Evolutionary conservation across 2,113 vertebrate species (phyloP).

Genomic region (Romanogobio albipinnatus): DNA sequence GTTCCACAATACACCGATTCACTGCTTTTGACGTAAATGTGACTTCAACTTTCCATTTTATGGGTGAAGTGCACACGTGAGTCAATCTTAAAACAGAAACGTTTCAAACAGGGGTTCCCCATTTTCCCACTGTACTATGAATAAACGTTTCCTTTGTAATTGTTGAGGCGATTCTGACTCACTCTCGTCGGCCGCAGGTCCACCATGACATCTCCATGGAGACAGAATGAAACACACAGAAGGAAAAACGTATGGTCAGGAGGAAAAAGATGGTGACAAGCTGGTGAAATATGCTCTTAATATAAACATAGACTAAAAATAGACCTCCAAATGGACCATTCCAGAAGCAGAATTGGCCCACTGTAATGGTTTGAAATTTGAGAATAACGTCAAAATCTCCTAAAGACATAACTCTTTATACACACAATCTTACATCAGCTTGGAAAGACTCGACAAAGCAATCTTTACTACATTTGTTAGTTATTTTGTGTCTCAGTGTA

Average conservation of each 20-base stretch:
- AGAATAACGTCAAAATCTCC: neutral
- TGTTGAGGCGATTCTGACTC: constrained; percentile 30
- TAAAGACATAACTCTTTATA: neutral
- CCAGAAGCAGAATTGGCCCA: neutral
- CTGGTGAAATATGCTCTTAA: neutral
- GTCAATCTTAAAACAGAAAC: constrained; percentile 36
- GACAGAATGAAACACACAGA: neutral
- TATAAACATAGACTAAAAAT: constrained; percentile 39
- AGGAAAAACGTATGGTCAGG: neutral
- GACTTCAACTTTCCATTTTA: constrained; percentile 30
- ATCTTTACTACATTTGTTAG: neutral
- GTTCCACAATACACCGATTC: neutral
- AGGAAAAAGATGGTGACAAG: constrained; percentile 6
- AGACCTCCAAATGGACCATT: neutral
- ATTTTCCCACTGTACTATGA: constrained; percentile 18
- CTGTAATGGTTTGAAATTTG: neutral
- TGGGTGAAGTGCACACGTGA: constrained; percentile 19
- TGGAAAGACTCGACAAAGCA: neutral
- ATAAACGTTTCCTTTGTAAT: constrained; percentile 38
- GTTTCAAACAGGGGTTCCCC: constrained; percentile 20
- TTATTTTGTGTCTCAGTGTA: neutral
- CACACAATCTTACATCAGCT: neutral
- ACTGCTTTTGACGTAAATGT: constrained; percentile 13
- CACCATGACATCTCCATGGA: neutral
- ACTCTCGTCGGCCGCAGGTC: neutral